Evolutionary conservation across 2,113 vertebrate genomes (phyloP), one percentile per base, ranked within the genome.

Genomic region (Psittacara wagleri): DNA sequence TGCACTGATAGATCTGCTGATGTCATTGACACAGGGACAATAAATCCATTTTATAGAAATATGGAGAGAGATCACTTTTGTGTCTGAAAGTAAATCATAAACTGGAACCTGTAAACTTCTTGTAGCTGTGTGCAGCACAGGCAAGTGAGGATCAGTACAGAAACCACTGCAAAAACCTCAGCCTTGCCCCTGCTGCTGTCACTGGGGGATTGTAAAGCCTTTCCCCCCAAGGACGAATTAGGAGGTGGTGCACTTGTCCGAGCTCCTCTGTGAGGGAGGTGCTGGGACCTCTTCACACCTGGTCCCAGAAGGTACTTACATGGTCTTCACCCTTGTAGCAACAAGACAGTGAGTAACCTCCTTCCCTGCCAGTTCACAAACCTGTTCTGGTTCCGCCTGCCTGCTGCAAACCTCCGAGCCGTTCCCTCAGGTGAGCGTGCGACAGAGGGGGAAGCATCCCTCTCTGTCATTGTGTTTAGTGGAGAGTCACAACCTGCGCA

Each of bases 11-110:
- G 35, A 28, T 83, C 69, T 1, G 41, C 68, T 93, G 84, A 63
- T 93, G 83, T 91, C 90, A 95, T 63, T 78, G 89, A 82, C 78
- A 87, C 46, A 25, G 1, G 9, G 87, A 61, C 16, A 31, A 73
- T 59, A 81, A 35, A 93, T 73, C 31, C 73, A 48, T 63, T 78
- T 64, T 51, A 62, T 13, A 33, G 64, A 86, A 89, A 73, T 22
- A 66, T 3, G 11, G 61, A 81, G 43, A 92, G 43, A n/a, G 80
- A 41, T 49, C 59, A 61, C 37, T 92, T 63, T 33, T 75, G 33
- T 72, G 48, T 28, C 81, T 68, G 54, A 75, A 87, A 72, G 23
- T 29, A 93, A 92, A 79, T 70, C 25, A 67, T 22, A 44, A 87
- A 78, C 10, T 23, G 70, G 80, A 78, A 68, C 48, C 55, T 80